Percentiles rank a stretch among this genome's conserved stretches.
These are phyloP conservation scores for Entomyzon cyanotis DNA, from an alignment of 2,113 vertebrate genomes.

Conservation along the genomic window DNA sequence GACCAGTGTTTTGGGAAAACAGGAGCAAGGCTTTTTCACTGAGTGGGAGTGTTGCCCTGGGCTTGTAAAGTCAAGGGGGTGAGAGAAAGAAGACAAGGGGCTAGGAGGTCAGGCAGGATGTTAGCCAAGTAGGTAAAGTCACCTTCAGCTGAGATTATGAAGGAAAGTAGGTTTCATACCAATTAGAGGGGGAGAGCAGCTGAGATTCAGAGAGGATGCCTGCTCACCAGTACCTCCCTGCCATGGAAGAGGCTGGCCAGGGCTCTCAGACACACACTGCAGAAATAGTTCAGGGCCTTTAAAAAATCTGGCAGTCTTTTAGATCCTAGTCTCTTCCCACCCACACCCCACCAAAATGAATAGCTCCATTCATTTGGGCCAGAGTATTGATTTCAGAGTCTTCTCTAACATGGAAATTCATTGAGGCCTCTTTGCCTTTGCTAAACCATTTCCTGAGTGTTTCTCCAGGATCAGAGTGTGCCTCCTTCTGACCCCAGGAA, in stretches of 20 bases:
- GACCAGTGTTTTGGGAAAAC: constrained; percentile 29
- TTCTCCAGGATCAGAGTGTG: constrained; percentile 52
- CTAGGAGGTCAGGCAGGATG: not conserved
- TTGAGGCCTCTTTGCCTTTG: constrained; percentile 45
- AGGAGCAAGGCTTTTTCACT: constrained; percentile 11
- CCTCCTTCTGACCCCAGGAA: constrained; percentile 53
- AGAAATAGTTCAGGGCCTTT: not conserved
- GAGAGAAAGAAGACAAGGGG: not conserved
- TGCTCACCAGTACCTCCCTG: not conserved
- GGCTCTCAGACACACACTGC: not conserved
- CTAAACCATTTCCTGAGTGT: constrained; percentile 62
- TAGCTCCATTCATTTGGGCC: constrained; percentile 64
- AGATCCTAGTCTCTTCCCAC: not conserved
- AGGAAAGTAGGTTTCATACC: not conserved
- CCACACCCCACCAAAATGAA: constrained; percentile 59
- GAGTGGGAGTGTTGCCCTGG: not conserved
- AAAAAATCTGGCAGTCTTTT: constrained; percentile 24
- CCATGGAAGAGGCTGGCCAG: not conserved
- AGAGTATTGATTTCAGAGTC: constrained; percentile 64
- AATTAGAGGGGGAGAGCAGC: not conserved
- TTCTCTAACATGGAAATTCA: constrained; percentile 66
- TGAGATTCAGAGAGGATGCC: not conserved
- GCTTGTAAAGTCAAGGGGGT: constrained; percentile 18
- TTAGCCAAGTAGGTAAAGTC: not conserved
- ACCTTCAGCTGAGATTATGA: not conserved